These are phyloP conservation scores for Mycteria americana DNA, from an alignment of 2,797 vertebrate genomes.

Conservation along the genomic window DNA sequence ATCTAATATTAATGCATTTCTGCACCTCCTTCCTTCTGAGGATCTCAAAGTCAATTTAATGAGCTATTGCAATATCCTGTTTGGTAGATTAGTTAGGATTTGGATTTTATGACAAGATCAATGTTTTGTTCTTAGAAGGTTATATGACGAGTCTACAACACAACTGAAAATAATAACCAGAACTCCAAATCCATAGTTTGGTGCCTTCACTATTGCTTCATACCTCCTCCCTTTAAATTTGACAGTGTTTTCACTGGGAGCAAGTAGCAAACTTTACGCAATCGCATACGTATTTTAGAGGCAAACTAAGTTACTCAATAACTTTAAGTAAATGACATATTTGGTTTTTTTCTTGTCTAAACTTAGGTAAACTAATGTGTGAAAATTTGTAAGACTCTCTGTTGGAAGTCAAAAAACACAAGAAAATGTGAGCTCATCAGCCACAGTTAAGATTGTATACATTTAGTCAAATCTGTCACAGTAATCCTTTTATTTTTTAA, in stretches of 20 bases:
- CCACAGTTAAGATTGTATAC: not conserved
- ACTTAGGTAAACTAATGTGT: not conserved
- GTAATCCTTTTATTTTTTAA: not conserved
- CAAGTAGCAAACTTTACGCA: not conserved
- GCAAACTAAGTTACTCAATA: not conserved
- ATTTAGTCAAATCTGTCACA: not conserved
- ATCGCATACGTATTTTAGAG: rapidly evolving
- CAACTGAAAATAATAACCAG: not conserved
- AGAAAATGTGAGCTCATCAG: not conserved
- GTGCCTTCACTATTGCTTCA: not conserved
- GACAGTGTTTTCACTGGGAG: not conserved
- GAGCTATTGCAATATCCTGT: not conserved
- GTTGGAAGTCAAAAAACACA: not conserved
- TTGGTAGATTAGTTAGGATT: not conserved
- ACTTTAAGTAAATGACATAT: not conserved
- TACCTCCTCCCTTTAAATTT: not conserved
- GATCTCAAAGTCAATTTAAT: not conserved
- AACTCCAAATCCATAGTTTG: not conserved
- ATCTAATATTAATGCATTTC: not conserved
- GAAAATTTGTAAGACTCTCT: not conserved
- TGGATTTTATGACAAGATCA: not conserved
- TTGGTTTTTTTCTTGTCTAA: not conserved
- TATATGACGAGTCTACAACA: not conserved
- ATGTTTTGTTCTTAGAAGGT: not conserved
- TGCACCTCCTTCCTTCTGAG: not conserved